Evolutionary conservation across 2,113 vertebrate genomes (phyloP), one percentile per base, ranked within the genome.

Genomic region (Mesocricetus auratus): DNA sequence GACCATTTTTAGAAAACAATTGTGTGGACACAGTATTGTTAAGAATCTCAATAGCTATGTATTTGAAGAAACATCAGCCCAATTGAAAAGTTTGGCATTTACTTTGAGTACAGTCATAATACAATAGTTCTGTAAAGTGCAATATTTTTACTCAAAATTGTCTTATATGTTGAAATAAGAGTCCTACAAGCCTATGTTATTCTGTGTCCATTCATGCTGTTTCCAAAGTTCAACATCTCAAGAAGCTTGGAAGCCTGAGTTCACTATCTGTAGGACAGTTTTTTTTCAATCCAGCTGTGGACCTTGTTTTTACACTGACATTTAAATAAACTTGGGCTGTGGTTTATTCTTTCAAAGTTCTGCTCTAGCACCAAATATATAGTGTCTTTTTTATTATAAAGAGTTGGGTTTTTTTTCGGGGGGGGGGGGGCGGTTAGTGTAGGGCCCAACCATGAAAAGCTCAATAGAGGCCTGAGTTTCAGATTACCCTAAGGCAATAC

Each of bases 61-160:
- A 45, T 45, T 90, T 93, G 53, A 94, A 91, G 60, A 92, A 89
- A 90, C 0, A 8, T 16, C 11, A 60, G 29, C 22, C 58, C 4
- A 45, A 74, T 86, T 91, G 81, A 13, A 22, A 24, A 93, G 90
- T 0, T 68, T 82, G 31, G 9, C 22, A 75, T 60, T n/a, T 86
- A 79, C n/a, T 68, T 75, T 89, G 85, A 24, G 9, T 92, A 73
- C 45, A 12, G 10, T 11, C 62, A 56, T 36, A 33, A 66, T 8
- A 9, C 77, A 69, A 36, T 36, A n/a, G 33, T 86, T 73, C 29
- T 60, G 36, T 33, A 62, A 83, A 64, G 36, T 53, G 5, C 69
- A 7, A 64, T 78, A 50, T 75, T 93, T 91, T 94, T 73, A 42
- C 91, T 96, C 86, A 50, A 86, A 73, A 73, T 90, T 90, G 31